phyloP scores from a whole-genome alignment of 92 coral and sea anemone genomes.

The Umimayanthus kanabou region DNA sequence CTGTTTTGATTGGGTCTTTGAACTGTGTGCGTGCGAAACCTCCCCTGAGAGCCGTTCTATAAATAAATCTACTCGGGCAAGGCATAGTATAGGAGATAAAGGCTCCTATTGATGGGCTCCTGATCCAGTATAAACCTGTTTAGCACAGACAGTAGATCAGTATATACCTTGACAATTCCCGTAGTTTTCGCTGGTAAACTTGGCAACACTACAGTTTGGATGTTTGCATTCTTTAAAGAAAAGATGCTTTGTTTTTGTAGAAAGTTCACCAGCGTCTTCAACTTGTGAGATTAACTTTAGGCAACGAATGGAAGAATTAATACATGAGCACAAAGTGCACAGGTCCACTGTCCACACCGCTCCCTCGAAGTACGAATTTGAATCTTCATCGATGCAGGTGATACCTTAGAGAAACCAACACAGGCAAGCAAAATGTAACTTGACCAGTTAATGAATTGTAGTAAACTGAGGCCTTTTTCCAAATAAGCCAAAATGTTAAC shows the following conservation, averaged over 20 bases:
- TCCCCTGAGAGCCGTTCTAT: too few species aligned
- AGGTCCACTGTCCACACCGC: slow-evolving; percentile 34
- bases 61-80: too few species aligned
- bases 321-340: slow-evolving; percentile 39
- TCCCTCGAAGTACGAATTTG: slow-evolving; percentile 45
- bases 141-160: background rate
- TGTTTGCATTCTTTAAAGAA: background rate
- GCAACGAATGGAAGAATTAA: slow-evolving; percentile 27
- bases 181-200: background rate
- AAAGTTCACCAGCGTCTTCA: background rate
- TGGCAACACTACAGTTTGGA: background rate
- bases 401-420: too few species aligned
- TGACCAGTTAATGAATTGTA: too few species aligned
- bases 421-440: too few species aligned
- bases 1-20: too few species aligned
- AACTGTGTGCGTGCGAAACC: too few species aligned
- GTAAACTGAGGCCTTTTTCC: too few species aligned
- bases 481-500: too few species aligned
- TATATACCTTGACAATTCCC: background rate
- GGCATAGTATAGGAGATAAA: too few species aligned
- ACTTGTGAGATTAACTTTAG: background rate
- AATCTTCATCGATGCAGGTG: slow-evolving; percentile 36
- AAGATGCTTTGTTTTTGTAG: background rate
- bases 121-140: too few species aligned
- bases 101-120: too few species aligned